Evolutionary conservation across 2,113 vertebrate species (phyloP).

Genomic region (Aegypius monachus): DNA sequence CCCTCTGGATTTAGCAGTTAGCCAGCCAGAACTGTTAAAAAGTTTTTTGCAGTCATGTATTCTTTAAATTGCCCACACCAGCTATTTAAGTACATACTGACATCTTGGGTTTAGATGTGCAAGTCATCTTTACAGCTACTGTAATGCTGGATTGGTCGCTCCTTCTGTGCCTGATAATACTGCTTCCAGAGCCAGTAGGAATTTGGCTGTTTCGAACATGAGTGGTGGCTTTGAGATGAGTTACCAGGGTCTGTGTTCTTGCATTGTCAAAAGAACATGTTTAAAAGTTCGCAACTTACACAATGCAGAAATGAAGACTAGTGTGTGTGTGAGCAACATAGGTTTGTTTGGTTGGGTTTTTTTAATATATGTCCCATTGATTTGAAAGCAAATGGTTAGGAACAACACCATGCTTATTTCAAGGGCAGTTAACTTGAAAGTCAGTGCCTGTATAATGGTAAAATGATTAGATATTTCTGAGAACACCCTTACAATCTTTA

Average conservation of each 20-base stretch:
- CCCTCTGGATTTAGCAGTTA: background rate
- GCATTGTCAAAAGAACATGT: fast-evolving
- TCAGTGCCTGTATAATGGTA: background rate
- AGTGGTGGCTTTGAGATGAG: background rate
- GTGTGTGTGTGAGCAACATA: fast-evolving
- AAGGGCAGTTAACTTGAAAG: background rate
- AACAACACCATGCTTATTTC: background rate
- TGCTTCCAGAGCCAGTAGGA: background rate
- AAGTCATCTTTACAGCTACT: background rate
- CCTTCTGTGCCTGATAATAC: background rate
- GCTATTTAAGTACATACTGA: background rate
- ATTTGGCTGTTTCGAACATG: background rate
- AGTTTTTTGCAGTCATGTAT: background rate
- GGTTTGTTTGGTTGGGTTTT: background rate
- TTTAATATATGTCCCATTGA: background rate
- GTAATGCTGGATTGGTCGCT: background rate
- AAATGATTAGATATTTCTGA: background rate
- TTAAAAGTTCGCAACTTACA: background rate
- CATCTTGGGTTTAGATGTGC: background rate
- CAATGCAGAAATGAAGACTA: background rate
- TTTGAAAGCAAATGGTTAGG: background rate
- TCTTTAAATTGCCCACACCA: background rate
- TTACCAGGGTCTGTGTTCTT: background rate
- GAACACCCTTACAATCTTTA: background rate
- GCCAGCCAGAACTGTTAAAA: background rate